These are phyloP conservation scores for Lophius piscatorius DNA, from an alignment of 2,113 vertebrate species.

Conservation along the genomic window DNA sequence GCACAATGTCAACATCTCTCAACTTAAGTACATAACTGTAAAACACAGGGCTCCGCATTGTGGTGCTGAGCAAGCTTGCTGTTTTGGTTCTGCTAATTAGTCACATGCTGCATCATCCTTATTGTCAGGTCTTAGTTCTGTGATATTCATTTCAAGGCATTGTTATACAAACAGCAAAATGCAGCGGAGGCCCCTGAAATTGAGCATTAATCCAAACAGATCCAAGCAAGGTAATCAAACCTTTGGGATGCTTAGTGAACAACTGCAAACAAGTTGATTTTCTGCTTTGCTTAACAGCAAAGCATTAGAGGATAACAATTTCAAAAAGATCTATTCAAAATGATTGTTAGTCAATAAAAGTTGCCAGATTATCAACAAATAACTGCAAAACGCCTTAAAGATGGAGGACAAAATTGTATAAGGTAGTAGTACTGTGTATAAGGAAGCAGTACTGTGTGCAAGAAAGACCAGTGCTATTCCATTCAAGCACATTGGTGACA, in stretches of 20 bases:
- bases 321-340: conserved; percentile 19
- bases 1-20: too few species aligned
- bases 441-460: neutral
- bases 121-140: neutral
- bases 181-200: neutral
- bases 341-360: conserved; percentile 14
- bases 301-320: neutral
- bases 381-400: neutral
- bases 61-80: too few species aligned
- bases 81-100: too few species aligned
- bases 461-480: neutral
- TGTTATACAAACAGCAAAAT: conserved; percentile 11
- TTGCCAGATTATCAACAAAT: conserved; percentile 32
- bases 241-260: conserved; percentile 3
- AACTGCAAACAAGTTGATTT: conserved; percentile 49
- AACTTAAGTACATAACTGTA: too few species aligned
- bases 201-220: conserved; percentile 12
- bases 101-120: too few species aligned
- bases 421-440: too few species aligned
- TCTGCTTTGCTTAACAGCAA: conserved; percentile 49
- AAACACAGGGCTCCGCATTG: too few species aligned
- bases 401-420: conserved; percentile 5
- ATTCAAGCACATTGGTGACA: too few species aligned
- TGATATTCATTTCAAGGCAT: neutral
- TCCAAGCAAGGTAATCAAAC: conserved; percentile 33